Percentiles rank a stretch among this genome's conserved stretches.
Conservation (phyloP, 2,113 vertebrate species). For the Oryzias javanicus region DNA sequence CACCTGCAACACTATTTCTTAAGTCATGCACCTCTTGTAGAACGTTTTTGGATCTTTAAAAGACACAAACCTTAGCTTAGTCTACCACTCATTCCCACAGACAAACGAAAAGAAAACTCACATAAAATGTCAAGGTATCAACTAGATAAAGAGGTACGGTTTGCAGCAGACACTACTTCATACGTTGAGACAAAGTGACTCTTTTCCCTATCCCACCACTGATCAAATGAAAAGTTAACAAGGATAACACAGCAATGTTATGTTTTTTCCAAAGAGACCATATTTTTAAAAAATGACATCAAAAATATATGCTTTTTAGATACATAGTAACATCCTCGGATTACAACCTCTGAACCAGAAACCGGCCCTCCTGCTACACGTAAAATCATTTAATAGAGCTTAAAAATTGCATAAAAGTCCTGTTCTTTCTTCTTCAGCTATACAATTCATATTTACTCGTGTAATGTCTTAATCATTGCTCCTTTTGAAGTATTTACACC, state of each 20-base stretch:
- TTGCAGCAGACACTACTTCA: conserved; percentile 39
- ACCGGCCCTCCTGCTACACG: conserved; percentile 59
- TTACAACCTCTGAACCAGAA: conserved; percentile 28
- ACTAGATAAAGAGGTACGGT: conserved; percentile 50
- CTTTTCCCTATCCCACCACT: conserved; percentile 27
- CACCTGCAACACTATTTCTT: conserved; percentile 54
- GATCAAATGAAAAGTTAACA: conserved; percentile 49
- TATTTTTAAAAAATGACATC: conserved; percentile 64
- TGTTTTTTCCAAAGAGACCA: conserved; percentile 42
- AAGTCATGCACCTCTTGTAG: conserved; percentile 65
- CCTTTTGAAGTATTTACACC: conserved; percentile 57
- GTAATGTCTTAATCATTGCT: conserved; percentile 22
- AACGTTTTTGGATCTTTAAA: conserved; percentile 59
- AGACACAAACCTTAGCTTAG: conserved; percentile 50
- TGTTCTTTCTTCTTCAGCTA: conserved; percentile 41
- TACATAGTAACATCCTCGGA: conserved; percentile 45
- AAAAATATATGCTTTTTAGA: conserved; percentile 69
- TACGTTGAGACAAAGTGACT: conserved; percentile 27
- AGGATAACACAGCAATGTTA: conserved; percentile 51
- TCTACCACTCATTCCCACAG: conserved; percentile 27
- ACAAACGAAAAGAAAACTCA: conserved; percentile 29
- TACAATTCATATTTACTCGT: conserved; percentile 20
- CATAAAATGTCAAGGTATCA: conserved; percentile 40
- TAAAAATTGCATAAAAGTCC: conserved; percentile 73
- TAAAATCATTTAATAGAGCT: conserved; percentile 47